Percentiles rank a stretch among this genome's conserved stretches.
phyloP scores from a whole-genome alignment of 2,797 vertebrate species.

The Typhlichthys eigenmanni region DNA sequence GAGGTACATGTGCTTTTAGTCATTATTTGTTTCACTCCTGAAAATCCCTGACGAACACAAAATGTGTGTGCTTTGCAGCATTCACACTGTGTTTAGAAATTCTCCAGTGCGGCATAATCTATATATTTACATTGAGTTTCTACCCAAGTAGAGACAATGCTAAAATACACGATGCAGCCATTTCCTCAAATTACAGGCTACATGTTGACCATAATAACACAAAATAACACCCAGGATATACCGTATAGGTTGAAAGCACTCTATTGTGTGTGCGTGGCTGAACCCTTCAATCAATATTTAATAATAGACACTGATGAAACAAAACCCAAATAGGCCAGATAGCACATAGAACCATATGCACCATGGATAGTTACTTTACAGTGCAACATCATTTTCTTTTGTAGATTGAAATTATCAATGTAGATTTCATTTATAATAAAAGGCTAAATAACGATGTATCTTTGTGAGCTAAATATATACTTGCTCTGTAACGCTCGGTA shows the following conservation, averaged over 20 bases:
- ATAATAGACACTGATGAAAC: slow-evolving; percentile 59
- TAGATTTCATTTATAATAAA: background rate
- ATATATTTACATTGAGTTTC: background rate
- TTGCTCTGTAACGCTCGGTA: background rate
- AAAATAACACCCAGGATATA: slow-evolving; percentile 47
- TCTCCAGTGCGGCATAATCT: background rate
- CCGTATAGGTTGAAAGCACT: slow-evolving; percentile 39
- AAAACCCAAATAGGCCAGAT: slow-evolving; percentile 34
- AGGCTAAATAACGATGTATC: background rate
- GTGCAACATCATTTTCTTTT: slow-evolving; percentile 30
- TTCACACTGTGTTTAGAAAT: slow-evolving; percentile 1
- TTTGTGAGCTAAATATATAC: background rate
- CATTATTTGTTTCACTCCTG: too few species aligned
- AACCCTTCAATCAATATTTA: slow-evolving; percentile 73
- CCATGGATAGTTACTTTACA: background rate
- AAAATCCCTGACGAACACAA: too few species aligned
- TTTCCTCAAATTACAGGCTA: slow-evolving; percentile 43
- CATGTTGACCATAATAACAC: slow-evolving; percentile 38
- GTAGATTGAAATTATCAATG: slow-evolving; percentile 4
- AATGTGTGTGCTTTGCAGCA: slow-evolving; percentile 7
- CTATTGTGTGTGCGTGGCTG: slow-evolving; percentile 54
- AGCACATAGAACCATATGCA: slow-evolving; percentile 16
- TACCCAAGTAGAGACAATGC: background rate
- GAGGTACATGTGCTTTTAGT: too few species aligned
- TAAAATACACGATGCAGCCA: slow-evolving; percentile 7